A percentile compares a stretch with the other conserved stretches of the same genome.
These are phyloP conservation scores for Acestrorhynchus altus DNA, from an alignment of 2,797 vertebrate species.

Conservation along the genomic window DNA sequence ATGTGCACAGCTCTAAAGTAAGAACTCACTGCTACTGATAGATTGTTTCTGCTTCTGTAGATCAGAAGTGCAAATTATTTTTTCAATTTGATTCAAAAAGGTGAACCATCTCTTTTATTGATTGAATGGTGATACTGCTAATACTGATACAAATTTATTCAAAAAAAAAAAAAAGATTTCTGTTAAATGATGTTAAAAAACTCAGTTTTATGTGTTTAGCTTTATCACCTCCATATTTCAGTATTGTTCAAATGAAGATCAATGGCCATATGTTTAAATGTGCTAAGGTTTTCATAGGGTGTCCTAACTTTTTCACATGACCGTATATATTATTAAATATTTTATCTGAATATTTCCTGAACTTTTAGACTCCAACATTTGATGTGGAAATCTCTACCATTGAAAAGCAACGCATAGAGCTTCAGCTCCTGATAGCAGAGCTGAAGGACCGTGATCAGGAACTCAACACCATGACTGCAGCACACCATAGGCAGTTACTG, in stretches of 20 bases:
- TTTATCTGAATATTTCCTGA: neutral
- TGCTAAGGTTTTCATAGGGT: too few species aligned
- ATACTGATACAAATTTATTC: too few species aligned
- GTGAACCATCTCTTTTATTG: too few species aligned
- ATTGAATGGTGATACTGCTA: too few species aligned
- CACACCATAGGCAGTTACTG: slow-evolving; percentile 82
- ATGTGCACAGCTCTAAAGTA: slow-evolving; percentile 56
- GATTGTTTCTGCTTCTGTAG: neutral
- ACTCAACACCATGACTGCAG: slow-evolving; percentile 83
- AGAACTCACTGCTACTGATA: slow-evolving; percentile 5
- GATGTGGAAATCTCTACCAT: slow-evolving; percentile 74
- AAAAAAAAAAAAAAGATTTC: too few species aligned
- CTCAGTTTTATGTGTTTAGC: too few species aligned
- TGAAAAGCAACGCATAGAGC: slow-evolving; percentile 84
- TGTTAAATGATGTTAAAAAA: too few species aligned
- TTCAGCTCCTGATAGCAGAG: slow-evolving; percentile 85
- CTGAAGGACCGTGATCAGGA: slow-evolving; percentile 86
- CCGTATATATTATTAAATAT: neutral
- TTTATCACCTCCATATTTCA: too few species aligned
- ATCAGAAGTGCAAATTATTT: neutral
- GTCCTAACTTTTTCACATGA: too few species aligned
- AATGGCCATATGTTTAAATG: too few species aligned
- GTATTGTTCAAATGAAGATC: too few species aligned
- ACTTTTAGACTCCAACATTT: slow-evolving; percentile 63
- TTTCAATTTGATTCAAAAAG: neutral